phyloP scores from a whole-genome alignment of 2,797 vertebrate genomes.

The Denticeps clupeoides region DNA sequence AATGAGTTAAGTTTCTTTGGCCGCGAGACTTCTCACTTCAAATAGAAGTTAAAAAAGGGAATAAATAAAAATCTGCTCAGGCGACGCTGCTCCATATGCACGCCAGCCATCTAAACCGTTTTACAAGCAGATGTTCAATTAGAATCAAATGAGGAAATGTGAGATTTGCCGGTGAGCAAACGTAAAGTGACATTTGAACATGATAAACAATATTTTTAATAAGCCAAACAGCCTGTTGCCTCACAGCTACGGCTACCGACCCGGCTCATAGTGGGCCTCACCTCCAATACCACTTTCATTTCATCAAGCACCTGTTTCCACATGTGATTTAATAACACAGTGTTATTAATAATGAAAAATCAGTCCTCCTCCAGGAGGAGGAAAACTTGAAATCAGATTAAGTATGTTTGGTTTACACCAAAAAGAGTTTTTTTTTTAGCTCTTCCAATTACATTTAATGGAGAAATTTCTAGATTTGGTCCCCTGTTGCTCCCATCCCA shows the following conservation, averaged over 20 bases:
- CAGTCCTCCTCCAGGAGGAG: too few relatives aligned
- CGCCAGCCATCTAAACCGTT: slow-evolving; percentile 29
- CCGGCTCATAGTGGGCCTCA: slow-evolving; percentile 11
- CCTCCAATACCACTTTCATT: background rate
- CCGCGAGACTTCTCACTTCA: slow-evolving; percentile 24
- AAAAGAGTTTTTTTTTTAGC: too few relatives aligned
- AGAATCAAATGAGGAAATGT: slow-evolving; percentile 46
- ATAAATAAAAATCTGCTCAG: slow-evolving; percentile 20
- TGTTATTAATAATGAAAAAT: too few relatives aligned
- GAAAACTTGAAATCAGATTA: too few relatives aligned
- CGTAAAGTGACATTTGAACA: slow-evolving; percentile 48
- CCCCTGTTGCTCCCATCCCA: too few relatives aligned
- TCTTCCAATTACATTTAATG: too few relatives aligned
- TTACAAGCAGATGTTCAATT: slow-evolving; percentile 60
- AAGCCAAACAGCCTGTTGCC: slow-evolving; percentile 34
- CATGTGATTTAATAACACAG: too few relatives aligned
- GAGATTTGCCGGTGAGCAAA: slow-evolving; percentile 36
- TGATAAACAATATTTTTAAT: slow-evolving; percentile 47
- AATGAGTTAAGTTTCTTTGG: slow-evolving; percentile 39
- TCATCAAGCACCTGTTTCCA: slow-evolving; percentile 4
- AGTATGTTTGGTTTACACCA: too few relatives aligned
- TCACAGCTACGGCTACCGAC: slow-evolving; percentile 18
- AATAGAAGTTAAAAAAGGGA: too few relatives aligned
- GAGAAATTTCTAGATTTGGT: too few relatives aligned
- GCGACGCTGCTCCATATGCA: slow-evolving; percentile 22